Evolutionary conservation across 2,797 vertebrate species (phyloP), one percentile per base, ranked within the genome.

Genomic region (Megalops cyprinoides): DNA sequence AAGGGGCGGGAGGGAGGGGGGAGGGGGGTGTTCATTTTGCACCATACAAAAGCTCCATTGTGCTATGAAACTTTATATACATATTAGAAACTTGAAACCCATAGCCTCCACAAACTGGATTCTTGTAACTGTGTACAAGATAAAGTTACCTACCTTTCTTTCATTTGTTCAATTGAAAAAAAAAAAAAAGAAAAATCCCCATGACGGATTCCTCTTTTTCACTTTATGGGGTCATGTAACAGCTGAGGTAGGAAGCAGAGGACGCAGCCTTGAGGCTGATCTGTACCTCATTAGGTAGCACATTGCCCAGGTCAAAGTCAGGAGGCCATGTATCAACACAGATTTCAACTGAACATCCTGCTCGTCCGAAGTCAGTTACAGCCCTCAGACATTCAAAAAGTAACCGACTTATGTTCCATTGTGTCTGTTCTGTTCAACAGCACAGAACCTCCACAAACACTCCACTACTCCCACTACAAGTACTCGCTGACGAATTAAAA

Each of bases 91-190:
- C 91, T 89, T 74, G 91, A 95, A 95, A 95, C 95, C 88, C 88
- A 84, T 89, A 90, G 92, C 91, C 92, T 92, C 89, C 86, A 87
- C 85, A 79, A 93, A 91, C 91, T 90, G 93, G 91, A 94, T 94
- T 95, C 94, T 95, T 94, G 94, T 93, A 95, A 95, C 94, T 95
- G 93, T 95, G 94, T 94, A 94, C 92, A 92, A 95, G 94, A 94
- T 95, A 94, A 94, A 93, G 90, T 94, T 94, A 94, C 94, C 91
- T 84, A 90, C 93, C 91, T 93, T 94, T 94, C 90, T 93, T 89
- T 88, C 78, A 69, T 62, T 67, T 44, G 46, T 49, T 62, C n/a
- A n/a, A n/a, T n/a, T n/a, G n/a, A n/a, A n/a, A n/a, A n/a, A n/a
- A n/a, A n/a, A 83, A 81, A 74, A 55, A 89, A 86, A 82, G 81